Percentiles rank a stretch among this genome's conserved stretches.
phyloP scores from a whole-genome alignment of 2,888 invertebrate species.

The Prosopocoilus inquinatus region DNA sequence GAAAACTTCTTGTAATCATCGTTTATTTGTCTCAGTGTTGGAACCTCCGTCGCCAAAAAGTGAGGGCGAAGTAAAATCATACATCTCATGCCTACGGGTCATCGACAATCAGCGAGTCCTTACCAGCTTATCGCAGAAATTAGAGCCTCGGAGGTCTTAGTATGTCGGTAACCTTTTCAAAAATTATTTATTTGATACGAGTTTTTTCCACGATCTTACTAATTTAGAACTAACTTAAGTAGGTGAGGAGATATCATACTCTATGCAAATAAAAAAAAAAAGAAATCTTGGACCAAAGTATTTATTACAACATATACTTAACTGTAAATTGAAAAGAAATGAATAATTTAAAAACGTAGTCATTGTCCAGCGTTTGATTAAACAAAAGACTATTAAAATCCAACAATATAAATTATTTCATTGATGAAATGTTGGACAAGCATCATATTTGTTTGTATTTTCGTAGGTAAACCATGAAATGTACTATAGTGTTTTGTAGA shows the following conservation, averaged over 20 bases:
- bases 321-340: too few relatives aligned
- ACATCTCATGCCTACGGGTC: constrained; percentile 70
- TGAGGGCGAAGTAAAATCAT: constrained; percentile 66
- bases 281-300: constrained; percentile 1
- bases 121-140: constrained; percentile 74
- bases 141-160: constrained; percentile 64
- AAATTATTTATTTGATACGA: not conserved
- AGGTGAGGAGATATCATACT: not conserved
- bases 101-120: constrained; percentile 78
- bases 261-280: not conserved
- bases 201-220: constrained; percentile 1
- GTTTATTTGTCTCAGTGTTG: constrained; percentile 54
- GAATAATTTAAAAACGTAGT: too few relatives aligned
- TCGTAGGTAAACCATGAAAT: not conserved
- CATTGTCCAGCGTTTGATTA: too few relatives aligned
- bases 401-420: not conserved
- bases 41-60: constrained; percentile 71
- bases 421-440: not conserved
- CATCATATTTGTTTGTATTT: not conserved
- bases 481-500: not conserved
- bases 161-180: constrained; percentile 13
- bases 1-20: not conserved
- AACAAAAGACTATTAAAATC: not conserved
- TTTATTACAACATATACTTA: not conserved
- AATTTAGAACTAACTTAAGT: not conserved